phyloP scores from a whole-genome alignment of 2,797 vertebrate species.

The Acipenser ruthenus region DNA sequence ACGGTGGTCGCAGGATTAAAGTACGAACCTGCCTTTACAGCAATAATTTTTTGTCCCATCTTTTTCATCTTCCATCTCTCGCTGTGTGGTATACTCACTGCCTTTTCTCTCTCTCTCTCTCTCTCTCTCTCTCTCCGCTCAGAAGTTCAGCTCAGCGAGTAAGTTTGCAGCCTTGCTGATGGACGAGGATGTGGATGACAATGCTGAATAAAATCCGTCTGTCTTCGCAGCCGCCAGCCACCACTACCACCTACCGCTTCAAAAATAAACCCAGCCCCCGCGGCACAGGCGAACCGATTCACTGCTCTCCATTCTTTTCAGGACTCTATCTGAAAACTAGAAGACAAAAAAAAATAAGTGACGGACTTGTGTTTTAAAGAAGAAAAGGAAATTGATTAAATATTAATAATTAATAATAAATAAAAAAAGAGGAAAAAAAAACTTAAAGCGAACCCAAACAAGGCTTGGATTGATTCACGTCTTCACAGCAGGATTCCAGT shows the following conservation, averaged over 20 bases:
- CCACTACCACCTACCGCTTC: not conserved
- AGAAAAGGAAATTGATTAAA: slow-evolving; percentile 21
- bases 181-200: slow-evolving; percentile 68
- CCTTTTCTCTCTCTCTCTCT: slow-evolving; percentile 12
- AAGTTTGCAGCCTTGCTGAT: slow-evolving; percentile 86
- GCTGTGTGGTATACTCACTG: not conserved
- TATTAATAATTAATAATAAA: slow-evolving; percentile 32
- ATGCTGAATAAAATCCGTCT: slow-evolving; percentile 48
- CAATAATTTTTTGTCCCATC: not conserved
- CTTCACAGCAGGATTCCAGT: slow-evolving; percentile 25
- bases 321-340: slow-evolving; percentile 44
- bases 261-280: slow-evolving; percentile 27
- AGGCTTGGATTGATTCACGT: slow-evolving; percentile 29
- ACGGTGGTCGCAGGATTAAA: too few species aligned
- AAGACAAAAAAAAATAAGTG: slow-evolving; percentile 42
- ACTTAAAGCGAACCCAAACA: slow-evolving; percentile 15
- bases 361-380: slow-evolving; percentile 66
- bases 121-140: slow-evolving; percentile 20
- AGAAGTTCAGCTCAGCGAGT: slow-evolving; percentile 91
- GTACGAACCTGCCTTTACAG: too few species aligned
- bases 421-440: slow-evolving; percentile 23
- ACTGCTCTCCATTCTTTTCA: slow-evolving; percentile 26
- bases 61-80: not conserved
- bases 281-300: slow-evolving; percentile 22
- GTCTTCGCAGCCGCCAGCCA: too few species aligned